These are phyloP conservation scores for Atlantisia rogersi DNA, from an alignment of 2,113 vertebrate species.

Conservation along the genomic window DNA sequence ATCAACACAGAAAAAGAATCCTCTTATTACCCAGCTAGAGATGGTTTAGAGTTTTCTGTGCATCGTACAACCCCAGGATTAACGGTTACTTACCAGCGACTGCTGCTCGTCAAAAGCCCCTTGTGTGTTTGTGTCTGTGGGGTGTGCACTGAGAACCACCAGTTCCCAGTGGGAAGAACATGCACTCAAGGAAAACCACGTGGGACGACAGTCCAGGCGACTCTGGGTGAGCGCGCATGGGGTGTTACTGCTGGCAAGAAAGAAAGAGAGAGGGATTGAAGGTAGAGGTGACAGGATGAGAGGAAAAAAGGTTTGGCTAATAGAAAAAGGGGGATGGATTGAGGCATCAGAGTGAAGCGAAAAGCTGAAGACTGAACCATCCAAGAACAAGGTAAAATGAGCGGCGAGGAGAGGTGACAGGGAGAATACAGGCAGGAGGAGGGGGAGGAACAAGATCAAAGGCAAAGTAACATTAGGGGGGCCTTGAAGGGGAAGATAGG, in stretches of 20 bases:
- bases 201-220: not conserved
- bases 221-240: rapidly evolving
- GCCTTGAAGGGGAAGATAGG: not conserved
- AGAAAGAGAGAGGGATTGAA: not conserved
- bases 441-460: conserved; percentile 3
- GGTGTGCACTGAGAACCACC: not conserved
- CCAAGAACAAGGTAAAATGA: not conserved
- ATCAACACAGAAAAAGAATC: not conserved
- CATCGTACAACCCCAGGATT: not conserved
- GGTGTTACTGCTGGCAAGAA: not conserved
- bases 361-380: not conserved
- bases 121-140: not conserved
- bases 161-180: not conserved
- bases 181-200: not conserved
- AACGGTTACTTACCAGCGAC: not conserved
- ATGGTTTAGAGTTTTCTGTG: not conserved
- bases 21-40: not conserved
- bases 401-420: not conserved
- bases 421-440: not conserved
- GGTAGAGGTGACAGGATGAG: not conserved
- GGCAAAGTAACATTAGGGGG: not conserved
- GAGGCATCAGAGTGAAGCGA: not conserved
- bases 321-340: not conserved
- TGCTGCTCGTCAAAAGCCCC: not conserved
- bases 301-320: not conserved